phyloP scores from a whole-genome alignment of 1,140 invertebrate species.

The Nasonia giraulti region DNA sequence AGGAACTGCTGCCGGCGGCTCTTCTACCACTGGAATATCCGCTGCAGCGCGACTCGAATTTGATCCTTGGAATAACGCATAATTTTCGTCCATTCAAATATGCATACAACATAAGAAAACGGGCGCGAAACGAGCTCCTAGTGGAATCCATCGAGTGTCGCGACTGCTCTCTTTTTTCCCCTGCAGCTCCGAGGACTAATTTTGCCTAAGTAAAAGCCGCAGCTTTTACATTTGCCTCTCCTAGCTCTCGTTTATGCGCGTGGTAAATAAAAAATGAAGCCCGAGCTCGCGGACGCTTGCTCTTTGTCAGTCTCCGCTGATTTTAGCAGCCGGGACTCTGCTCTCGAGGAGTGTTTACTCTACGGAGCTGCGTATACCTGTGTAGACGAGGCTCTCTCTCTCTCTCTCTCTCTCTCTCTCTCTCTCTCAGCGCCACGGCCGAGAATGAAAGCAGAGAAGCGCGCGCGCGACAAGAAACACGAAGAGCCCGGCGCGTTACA shows the following conservation, averaged over 20 bases:
- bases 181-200: neutral
- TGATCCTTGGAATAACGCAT: too few relatives aligned
- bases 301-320: conserved; percentile 4
- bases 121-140: neutral
- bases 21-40: neutral
- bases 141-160: neutral
- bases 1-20: neutral
- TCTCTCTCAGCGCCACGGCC: too few relatives aligned
- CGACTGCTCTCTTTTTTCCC: neutral
- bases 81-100: too few relatives aligned
- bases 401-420: too few relatives aligned
- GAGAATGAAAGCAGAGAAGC: neutral
- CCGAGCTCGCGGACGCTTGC: too few relatives aligned
- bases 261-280: conserved; percentile 26
- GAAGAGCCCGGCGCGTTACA: conserved; percentile 2
- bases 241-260: neutral
- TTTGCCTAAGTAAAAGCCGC: neutral
- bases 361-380: too few relatives aligned
- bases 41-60: too few relatives aligned
- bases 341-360: conserved; percentile 31
- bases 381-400: neutral
- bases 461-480: neutral
- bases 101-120: too few relatives aligned
- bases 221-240: neutral
- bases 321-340: neutral